Conservation (phyloP, 2,888 invertebrate species). For the Lepidocyrtinus sp. region DNA sequence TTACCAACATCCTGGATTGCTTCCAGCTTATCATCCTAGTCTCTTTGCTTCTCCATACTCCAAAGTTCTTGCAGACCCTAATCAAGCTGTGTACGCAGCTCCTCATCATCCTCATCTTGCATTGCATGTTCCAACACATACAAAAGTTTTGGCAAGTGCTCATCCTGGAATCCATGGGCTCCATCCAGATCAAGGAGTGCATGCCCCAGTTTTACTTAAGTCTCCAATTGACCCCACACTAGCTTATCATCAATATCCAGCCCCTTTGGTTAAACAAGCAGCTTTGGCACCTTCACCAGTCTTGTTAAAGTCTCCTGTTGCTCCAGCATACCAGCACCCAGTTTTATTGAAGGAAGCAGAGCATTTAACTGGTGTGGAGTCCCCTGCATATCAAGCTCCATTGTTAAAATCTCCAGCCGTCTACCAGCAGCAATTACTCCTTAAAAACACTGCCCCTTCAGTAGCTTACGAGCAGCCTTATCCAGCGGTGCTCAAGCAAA, state of each 20-base stretch:
- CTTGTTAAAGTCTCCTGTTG: background rate
- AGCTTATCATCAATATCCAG: background rate
- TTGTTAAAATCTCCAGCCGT: background rate
- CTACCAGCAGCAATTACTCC: background rate
- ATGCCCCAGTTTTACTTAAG: background rate
- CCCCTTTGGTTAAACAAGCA: background rate
- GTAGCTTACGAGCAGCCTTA: background rate
- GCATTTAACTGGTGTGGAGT: background rate
- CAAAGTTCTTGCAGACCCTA: background rate
- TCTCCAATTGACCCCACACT: constrained; percentile 11
- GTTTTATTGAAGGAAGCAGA: background rate
- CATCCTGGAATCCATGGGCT: background rate
- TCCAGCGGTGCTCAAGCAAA: background rate
- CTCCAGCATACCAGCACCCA: background rate
- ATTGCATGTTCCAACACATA: too few relatives aligned
- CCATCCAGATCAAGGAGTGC: background rate
- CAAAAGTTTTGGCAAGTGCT: background rate
- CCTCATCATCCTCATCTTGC: background rate
- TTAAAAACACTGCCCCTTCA: background rate
- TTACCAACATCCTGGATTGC: background rate
- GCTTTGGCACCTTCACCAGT: constrained; percentile 4
- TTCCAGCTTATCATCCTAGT: background rate
- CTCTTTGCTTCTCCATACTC: background rate
- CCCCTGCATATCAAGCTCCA: background rate
- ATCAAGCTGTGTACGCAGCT: background rate